Evolutionary conservation across 2,888 invertebrate species (phyloP).

Genomic region (Heliconius erato): DNA sequence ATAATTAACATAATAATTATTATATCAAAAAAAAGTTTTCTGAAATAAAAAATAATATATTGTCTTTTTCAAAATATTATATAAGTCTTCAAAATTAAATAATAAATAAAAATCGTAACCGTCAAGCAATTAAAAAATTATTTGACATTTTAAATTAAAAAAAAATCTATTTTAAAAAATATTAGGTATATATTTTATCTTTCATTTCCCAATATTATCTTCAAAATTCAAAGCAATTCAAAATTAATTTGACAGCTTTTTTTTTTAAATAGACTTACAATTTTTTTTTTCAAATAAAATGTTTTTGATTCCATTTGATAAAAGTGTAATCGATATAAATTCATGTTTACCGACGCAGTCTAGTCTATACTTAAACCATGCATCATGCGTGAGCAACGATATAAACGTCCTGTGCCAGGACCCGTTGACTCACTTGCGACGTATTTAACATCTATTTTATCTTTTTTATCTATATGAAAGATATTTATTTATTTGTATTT

Average conservation of each 20-base stretch:
- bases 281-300: not conserved
- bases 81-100: no score
- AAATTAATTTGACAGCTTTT: no score
- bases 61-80: no score
- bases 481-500: not conserved
- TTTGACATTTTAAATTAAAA: no score
- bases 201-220: no score
- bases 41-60: no score
- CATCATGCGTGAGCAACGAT: constrained; percentile 74
- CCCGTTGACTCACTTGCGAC: constrained; percentile 52
- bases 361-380: constrained; percentile 59
- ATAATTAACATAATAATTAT: not conserved
- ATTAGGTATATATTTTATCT: no score
- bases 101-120: no score
- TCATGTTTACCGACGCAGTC: constrained; percentile 26
- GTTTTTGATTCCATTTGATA: not conserved
- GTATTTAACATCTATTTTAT: not conserved
- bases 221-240: not conserved
- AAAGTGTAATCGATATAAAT: constrained; percentile 31
- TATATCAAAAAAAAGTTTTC: no score
- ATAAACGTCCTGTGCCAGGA: constrained; percentile 76
- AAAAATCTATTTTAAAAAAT: no score
- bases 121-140: no score
- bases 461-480: constrained; percentile 1
- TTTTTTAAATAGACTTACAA: no score